Evolutionary conservation across 2,797 vertebrate species (phyloP).

Genomic region (Enteromius afrohamiltoni): DNA sequence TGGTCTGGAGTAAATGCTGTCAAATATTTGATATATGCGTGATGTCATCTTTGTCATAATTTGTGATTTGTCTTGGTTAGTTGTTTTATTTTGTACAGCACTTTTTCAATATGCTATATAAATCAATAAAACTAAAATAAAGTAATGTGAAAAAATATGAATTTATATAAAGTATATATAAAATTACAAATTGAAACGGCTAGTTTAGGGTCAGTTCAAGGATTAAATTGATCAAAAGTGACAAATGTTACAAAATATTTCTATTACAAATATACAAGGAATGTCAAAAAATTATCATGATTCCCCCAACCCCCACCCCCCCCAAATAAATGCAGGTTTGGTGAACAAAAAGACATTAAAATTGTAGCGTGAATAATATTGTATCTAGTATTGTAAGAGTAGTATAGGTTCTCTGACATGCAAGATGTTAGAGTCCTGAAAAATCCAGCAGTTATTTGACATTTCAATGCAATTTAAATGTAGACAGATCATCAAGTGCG

Average conservation of each 20-base stretch:
- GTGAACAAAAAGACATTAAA: background rate
- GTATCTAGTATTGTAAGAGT: background rate
- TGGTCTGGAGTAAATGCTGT: no score
- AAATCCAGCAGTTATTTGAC: background rate
- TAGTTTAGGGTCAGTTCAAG: background rate
- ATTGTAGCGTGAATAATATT: background rate
- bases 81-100: no score
- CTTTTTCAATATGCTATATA: no score
- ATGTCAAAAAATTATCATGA: background rate
- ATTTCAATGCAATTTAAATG: background rate
- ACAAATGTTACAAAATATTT: background rate
- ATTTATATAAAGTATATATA: no score
- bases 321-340: background rate
- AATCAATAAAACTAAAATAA: no score
- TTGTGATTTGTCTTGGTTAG: no score
- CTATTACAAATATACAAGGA: background rate
- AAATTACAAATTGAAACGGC: background rate
- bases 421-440: background rate
- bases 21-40: no score
- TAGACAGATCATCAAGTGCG: background rate
- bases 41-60: no score
- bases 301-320: background rate
- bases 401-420: background rate
- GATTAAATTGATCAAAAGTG: background rate
- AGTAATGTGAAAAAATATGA: background rate